These are phyloP conservation scores for Myripristis murdjan DNA, from an alignment of 2,797 vertebrate species.

Conservation along the genomic window DNA sequence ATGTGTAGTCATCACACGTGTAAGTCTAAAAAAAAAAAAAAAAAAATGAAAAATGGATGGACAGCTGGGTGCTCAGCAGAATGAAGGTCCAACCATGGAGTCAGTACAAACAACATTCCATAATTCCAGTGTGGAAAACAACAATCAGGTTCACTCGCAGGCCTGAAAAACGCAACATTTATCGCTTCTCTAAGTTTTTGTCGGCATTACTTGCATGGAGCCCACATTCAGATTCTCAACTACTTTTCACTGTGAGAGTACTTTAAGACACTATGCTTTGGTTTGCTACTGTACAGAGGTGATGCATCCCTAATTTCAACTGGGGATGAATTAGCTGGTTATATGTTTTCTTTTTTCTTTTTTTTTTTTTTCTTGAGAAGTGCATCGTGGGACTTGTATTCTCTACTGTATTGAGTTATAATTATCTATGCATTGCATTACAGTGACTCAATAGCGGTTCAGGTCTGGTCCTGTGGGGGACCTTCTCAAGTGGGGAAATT, in stretches of 20 bases:
- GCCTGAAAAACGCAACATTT: constrained; percentile 9
- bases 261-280: constrained; percentile 50
- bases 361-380: no score
- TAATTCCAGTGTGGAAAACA: constrained; percentile 15
- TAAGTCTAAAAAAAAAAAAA: constrained; percentile 5
- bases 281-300: constrained; percentile 58
- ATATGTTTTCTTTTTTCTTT: no score
- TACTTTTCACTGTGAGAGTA: constrained; percentile 11
- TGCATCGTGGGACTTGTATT: constrained; percentile 66
- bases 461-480: constrained; percentile 46
- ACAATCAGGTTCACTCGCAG: background rate
- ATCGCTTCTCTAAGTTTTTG: constrained; percentile 4
- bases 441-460: constrained; percentile 51
- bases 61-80: background rate
- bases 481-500: constrained; percentile 23
- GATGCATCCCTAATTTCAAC: constrained; percentile 37
- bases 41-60: constrained; percentile 15
- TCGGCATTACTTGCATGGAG: constrained; percentile 9
- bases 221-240: background rate
- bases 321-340: constrained; percentile 55
- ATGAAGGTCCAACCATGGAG: constrained; percentile 5
- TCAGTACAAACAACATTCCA: background rate
- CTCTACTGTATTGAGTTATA: constrained; percentile 65
- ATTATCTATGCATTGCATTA: constrained; percentile 74
- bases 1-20: background rate